These are phyloP conservation scores for Ceratotherium simum DNA, from an alignment of 2,113 vertebrate genomes.

Conservation along the genomic window DNA sequence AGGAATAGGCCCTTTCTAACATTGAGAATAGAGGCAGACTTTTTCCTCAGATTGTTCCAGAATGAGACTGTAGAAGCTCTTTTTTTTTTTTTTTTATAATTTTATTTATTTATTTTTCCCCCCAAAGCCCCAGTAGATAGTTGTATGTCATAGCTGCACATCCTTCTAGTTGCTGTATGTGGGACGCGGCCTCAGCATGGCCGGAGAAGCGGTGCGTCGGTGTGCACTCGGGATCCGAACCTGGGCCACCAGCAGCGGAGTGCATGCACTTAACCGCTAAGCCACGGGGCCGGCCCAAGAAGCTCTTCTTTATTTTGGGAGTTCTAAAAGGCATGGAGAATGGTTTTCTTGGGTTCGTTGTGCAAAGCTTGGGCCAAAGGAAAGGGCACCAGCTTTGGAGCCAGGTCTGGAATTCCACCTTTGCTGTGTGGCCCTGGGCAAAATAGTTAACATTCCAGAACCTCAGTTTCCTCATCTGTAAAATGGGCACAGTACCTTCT, in stretches of 20 bases:
- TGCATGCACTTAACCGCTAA: too few relatives aligned
- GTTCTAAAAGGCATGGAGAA: background rate
- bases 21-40: background rate
- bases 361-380: background rate
- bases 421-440: background rate
- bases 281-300: background rate
- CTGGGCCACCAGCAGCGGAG: too few relatives aligned
- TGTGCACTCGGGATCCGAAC: too few relatives aligned
- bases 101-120: too few relatives aligned
- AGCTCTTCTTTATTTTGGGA: background rate
- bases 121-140: too few relatives aligned
- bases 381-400: background rate
- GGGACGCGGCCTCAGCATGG: too few relatives aligned
- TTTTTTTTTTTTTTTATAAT: background rate
- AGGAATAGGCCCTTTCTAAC: background rate
- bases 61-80: background rate
- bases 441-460: background rate
- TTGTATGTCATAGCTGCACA: too few relatives aligned
- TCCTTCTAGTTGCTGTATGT: too few relatives aligned
- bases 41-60: background rate
- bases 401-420: background rate
- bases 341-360: conserved; percentile 16
- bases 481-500: background rate
- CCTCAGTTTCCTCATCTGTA: background rate
- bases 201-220: too few relatives aligned